Percentiles rank a stretch among this genome's conserved stretches.
These are phyloP conservation scores for Eupithecia centaureata DNA, from an alignment of 2,888 invertebrate species.

Conservation along the genomic window DNA sequence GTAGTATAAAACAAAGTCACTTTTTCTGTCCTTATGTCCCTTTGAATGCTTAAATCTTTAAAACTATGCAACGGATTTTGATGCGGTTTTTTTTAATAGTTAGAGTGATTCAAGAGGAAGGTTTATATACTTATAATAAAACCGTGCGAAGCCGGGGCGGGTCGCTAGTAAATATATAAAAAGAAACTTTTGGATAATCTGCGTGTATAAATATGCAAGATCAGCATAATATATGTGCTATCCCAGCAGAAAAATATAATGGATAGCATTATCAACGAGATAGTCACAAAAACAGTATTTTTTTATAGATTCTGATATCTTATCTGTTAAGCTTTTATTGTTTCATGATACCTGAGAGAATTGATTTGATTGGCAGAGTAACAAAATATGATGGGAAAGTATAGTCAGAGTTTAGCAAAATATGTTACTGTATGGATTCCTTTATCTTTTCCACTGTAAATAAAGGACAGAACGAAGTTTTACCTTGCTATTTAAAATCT, in stretches of 20 bases:
- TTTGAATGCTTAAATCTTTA: too few species aligned
- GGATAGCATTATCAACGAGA: slow-evolving; percentile 1
- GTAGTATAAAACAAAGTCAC: too few species aligned
- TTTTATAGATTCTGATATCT: slow-evolving; percentile 5
- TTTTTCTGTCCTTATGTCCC: too few species aligned
- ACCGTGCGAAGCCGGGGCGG: too few species aligned
- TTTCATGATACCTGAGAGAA: slow-evolving; percentile 3
- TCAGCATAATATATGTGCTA: background rate
- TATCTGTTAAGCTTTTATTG: background rate
- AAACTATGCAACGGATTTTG: too few species aligned
- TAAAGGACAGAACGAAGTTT: background rate
- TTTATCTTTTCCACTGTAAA: background rate
- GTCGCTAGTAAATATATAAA: too few species aligned
- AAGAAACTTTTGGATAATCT: too few species aligned
- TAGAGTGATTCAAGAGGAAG: too few species aligned
- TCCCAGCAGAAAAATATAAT: background rate
- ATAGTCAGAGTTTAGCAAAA: background rate
- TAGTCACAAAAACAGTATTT: background rate
- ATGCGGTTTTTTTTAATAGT: too few species aligned
- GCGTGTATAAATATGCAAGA: background rate
- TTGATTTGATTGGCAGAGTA: background rate
- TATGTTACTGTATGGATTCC: background rate
- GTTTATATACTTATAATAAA: too few species aligned
- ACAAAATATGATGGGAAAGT: background rate
- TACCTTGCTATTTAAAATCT: background rate